These are phyloP conservation scores for Micrasema longulum DNA, from an alignment of 1,140 invertebrate genomes.

Conservation along the genomic window DNA sequence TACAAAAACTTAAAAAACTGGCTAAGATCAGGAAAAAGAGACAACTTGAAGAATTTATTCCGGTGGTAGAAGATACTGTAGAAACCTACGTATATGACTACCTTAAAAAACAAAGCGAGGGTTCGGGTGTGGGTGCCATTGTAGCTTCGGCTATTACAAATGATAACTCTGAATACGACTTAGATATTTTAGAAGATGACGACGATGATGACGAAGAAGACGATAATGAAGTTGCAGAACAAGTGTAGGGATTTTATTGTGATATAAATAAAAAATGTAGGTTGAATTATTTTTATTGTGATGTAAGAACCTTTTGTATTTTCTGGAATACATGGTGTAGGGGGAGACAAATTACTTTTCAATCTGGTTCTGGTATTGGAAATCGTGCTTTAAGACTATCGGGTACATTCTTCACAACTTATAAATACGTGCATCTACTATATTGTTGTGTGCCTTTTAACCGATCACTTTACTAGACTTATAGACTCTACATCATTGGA, in stretches of 20 bases:
- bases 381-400: slow-evolving; percentile 30
- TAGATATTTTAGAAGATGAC: slow-evolving; percentile 50
- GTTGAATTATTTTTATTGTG: slow-evolving; percentile 30
- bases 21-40: slow-evolving; percentile 57
- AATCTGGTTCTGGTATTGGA: slow-evolving; percentile 14
- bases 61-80: slow-evolving; percentile 61
- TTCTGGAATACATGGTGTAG: slow-evolving; percentile 19
- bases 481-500: too few species aligned
- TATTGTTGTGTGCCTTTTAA: too few species aligned
- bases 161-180: slow-evolving; percentile 57
- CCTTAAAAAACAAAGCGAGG: slow-evolving; percentile 59
- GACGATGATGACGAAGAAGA: slow-evolving; percentile 56
- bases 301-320: slow-evolving; percentile 12
- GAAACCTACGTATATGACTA: slow-evolving; percentile 62
- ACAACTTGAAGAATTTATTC: slow-evolving; percentile 61
- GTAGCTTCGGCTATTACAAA: slow-evolving; percentile 60
- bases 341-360: slow-evolving; percentile 12
- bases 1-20: slow-evolving; percentile 57
- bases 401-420: slow-evolving; percentile 4
- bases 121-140: slow-evolving; percentile 59
- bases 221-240: slow-evolving; percentile 50
- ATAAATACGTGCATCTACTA: too few species aligned
- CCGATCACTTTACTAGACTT: too few species aligned
- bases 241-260: slow-evolving; percentile 30
- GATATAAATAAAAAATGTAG: slow-evolving; percentile 32